Conservation (phyloP, 2,797 vertebrate genomes). For the Chlorospingus flavigularis region DNA sequence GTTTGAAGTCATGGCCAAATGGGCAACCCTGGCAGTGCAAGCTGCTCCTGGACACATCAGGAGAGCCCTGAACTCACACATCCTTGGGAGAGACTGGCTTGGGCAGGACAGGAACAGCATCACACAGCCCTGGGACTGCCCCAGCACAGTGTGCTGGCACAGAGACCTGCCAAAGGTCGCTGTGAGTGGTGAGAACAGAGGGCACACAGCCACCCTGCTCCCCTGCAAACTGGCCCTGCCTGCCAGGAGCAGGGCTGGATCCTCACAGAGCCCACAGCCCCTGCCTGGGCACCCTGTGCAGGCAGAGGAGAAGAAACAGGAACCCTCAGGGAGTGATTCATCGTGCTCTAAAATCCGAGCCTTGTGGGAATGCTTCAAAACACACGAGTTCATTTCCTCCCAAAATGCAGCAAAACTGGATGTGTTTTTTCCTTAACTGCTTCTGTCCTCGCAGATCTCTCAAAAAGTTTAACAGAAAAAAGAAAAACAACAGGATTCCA, state of each 20-base stretch:
- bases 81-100: not conserved
- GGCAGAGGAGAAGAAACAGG: not conserved
- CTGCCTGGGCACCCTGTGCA: not conserved
- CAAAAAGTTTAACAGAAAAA: not conserved
- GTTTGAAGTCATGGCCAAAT: not conserved
- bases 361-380: not conserved
- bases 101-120: not conserved
- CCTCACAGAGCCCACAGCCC: not conserved
- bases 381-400: not conserved
- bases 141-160: fast-evolving
- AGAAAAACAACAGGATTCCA: not conserved
- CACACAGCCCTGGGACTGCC: not conserved
- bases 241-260: not conserved
- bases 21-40: not conserved
- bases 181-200: not conserved
- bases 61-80: not conserved
- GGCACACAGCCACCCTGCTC: fast-evolving
- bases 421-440: not conserved
- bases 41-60: not conserved
- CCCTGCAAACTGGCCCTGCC: fast-evolving
- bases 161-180: not conserved
- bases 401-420: not conserved
- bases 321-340: not conserved
- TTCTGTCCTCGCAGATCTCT: not conserved
- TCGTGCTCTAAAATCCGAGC: not conserved